Percentiles rank a stretch among this genome's conserved stretches.
Evolutionary conservation across 2,888 invertebrate species (phyloP).

Genomic region (Polyploca ridens): DNA sequence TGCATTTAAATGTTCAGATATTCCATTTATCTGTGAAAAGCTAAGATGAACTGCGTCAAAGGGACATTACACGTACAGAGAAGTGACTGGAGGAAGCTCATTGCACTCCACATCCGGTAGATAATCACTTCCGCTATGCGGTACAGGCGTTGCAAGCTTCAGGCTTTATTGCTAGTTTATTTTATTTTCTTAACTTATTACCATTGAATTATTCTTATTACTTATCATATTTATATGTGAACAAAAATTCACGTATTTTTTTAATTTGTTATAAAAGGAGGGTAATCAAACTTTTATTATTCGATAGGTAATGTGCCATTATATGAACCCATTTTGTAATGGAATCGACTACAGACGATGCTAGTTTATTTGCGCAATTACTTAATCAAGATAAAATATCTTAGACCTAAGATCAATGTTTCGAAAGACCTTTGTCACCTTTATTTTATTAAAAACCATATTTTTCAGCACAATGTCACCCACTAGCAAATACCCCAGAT

Average conservation of each 20-base stretch:
- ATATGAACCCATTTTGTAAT: no score
- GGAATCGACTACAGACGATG: no score
- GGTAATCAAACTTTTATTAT: no score
- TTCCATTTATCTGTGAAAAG: conserved; percentile 5
- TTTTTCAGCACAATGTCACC: neutral
- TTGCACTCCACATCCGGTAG: conserved; percentile 55
- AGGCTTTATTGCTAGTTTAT: neutral
- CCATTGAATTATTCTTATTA: no score
- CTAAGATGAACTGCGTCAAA: conserved; percentile 11
- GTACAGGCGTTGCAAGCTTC: neutral
- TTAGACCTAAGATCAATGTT: neutral
- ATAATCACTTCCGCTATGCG: conserved; percentile 62
- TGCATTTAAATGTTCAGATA: conserved; percentile 2
- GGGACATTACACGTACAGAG: conserved; percentile 32
- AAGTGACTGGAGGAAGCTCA: conserved; percentile 37
- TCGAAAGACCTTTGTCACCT: no score
- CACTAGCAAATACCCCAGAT: neutral
- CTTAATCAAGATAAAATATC: no score
- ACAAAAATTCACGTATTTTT: no score
- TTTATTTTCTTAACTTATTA: no score
- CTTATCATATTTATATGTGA: no score
- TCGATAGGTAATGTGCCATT: no score
- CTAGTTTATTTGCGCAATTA: no score
- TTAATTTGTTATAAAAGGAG: no score
- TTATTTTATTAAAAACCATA: neutral